These are phyloP conservation scores for Operophtera brumata DNA, from an alignment of 2,888 invertebrate species.

Conservation along the genomic window DNA sequence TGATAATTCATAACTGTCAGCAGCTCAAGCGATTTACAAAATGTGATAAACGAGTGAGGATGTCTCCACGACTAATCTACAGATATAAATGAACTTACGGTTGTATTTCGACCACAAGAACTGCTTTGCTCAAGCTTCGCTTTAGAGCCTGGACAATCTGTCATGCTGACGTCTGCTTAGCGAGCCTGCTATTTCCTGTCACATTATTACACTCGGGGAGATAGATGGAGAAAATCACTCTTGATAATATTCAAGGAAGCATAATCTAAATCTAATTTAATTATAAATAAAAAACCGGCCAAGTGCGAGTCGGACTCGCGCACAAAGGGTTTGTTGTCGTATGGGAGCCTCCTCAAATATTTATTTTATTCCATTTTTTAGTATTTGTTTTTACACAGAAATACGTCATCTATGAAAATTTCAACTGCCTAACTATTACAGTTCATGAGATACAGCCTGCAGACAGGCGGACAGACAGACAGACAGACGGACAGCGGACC, in stretches of 20 bases:
- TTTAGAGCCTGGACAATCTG: slow-evolving; percentile 19
- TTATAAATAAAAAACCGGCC: too few relatives aligned
- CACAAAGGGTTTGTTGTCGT: too few relatives aligned
- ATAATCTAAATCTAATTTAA: not conserved
- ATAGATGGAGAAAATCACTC: slow-evolving; percentile 30
- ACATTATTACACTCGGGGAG: slow-evolving; percentile 33
- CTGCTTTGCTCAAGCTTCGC: slow-evolving; percentile 16
- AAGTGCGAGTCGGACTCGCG: too few relatives aligned
- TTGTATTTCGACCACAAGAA: slow-evolving; percentile 29
- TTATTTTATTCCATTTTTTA: too few relatives aligned
- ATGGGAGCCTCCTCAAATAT: too few relatives aligned
- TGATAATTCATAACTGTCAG: slow-evolving; percentile 51
- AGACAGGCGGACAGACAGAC: too few relatives aligned
- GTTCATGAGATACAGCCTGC: too few relatives aligned
- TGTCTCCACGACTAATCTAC: slow-evolving; percentile 44
- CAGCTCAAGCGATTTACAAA: slow-evolving; percentile 53
- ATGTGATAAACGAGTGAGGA: slow-evolving; percentile 50
- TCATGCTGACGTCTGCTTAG: slow-evolving; percentile 22
- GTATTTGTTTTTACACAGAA: too few relatives aligned
- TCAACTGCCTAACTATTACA: too few relatives aligned
- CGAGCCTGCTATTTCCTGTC: slow-evolving; percentile 32
- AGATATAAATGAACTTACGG: slow-evolving; percentile 47
- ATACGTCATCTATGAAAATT: too few relatives aligned
- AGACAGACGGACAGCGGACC: too few relatives aligned
- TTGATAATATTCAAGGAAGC: slow-evolving; percentile 2